Conservation (phyloP, 2,113 vertebrate species). For the Mus spicilegus region DNA sequence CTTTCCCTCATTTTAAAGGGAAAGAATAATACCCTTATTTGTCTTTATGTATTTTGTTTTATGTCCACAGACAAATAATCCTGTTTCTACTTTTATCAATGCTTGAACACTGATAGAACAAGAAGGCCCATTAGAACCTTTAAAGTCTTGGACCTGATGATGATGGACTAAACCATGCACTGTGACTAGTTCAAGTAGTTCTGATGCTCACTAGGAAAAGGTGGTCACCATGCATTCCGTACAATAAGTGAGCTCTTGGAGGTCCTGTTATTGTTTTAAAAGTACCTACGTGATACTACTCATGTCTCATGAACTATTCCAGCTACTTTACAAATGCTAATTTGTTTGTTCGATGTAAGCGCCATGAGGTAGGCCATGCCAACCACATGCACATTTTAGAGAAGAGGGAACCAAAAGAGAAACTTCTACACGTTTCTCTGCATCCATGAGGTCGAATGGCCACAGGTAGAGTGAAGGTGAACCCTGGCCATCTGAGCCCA, state of each 20-base stretch:
- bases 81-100: neutral
- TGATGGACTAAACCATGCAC: neutral
- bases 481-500: neutral
- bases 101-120: neutral
- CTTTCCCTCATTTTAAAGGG: neutral
- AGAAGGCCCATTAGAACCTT: neutral
- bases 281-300: neutral
- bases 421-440: neutral
- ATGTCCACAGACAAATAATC: conserved; percentile 24
- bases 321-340: neutral
- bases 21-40: neutral
- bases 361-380: neutral
- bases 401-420: neutral
- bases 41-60: conserved; percentile 23
- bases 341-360: neutral
- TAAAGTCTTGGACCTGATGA: neutral
- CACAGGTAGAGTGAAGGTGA: neutral
- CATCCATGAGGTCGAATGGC: neutral
- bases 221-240: neutral
- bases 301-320: neutral
- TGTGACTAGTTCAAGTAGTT: neutral
- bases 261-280: conserved; percentile 9
- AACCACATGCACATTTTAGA: neutral
- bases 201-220: neutral
- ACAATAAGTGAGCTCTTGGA: neutral